Evolutionary conservation across 2,888 invertebrate species (phyloP).

Genomic region (Phortica magna): DNA sequence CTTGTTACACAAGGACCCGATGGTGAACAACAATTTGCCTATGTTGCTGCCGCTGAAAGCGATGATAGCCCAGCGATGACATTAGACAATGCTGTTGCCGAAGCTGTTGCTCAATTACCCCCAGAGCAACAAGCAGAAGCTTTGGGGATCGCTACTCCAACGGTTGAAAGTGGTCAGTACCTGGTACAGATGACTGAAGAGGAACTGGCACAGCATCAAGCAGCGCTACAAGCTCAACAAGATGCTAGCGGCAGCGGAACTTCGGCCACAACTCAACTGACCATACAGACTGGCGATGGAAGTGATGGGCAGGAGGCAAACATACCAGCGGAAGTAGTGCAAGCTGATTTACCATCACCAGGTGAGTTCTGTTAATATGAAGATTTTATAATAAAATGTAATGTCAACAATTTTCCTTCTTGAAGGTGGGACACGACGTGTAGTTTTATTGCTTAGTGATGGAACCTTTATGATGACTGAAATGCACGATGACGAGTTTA

Average conservation of each 20-base stretch:
- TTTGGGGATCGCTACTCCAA: conserved; percentile 60
- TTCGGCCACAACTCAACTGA: conserved; percentile 55
- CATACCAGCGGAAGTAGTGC: conserved; percentile 91
- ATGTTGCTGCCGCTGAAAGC: conserved; percentile 82
- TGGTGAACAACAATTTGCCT: conserved; percentile 85
- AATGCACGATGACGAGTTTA: conserved; percentile 89
- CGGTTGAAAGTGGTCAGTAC: conserved; percentile 68
- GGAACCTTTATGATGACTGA: conserved; percentile 93
- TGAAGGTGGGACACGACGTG: conserved; percentile 88
- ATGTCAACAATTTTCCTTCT: conserved; percentile 19
- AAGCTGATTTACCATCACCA: conserved; percentile 90
- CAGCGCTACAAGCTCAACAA: conserved; percentile 51
- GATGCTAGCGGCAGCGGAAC: conserved; percentile 13
- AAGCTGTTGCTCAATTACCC: conserved; percentile 75
- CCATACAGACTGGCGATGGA: conserved; percentile 67
- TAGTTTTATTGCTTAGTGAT: conserved; percentile 90
- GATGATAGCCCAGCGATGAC: conserved; percentile 80
- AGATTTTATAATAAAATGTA: not conserved
- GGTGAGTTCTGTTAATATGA: conserved; percentile 79
- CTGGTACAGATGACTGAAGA: conserved; percentile 75
- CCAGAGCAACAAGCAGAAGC: conserved; percentile 72
- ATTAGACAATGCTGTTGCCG: conserved; percentile 77
- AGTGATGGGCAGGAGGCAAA: conserved; percentile 83
- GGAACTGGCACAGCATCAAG: conserved; percentile 73
- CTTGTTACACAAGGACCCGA: conserved; percentile 86